Evolutionary conservation across 1,140 invertebrate species (phyloP), one percentile per base, ranked within the genome.

Genomic region (Saccostrea glomerata): DNA sequence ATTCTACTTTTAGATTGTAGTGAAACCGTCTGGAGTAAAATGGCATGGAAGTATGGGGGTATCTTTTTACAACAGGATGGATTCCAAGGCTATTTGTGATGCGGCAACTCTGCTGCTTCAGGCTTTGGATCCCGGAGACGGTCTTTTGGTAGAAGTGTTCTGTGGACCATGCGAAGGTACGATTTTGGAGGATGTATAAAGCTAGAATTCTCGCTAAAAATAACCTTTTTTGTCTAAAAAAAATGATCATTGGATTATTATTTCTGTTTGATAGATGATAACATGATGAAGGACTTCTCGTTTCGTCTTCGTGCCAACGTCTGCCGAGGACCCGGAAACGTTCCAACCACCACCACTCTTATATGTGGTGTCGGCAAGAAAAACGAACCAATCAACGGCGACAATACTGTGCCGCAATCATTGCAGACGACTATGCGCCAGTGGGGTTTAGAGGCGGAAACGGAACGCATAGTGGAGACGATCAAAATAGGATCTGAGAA

Each of bases 21-120:
- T 93, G 0, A 93, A 93, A 85, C 92, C 92, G 2, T 93, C 90
- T 0, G 91, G 92, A 82, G 55, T 89, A 9, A 82, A 84, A 4
- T 91, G 89, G 89, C 88, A 90, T 70, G 91, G 90, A 0, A 91
- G 92, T 82, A 73, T 90, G 12, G 89, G 90, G 20, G 92, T 93
- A 11, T 88, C 90, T 3, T 90, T 89, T 63, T 91, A 93, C 54
- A 54, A 83, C 47, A 60, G 25, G 5, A 82, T 25, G 58, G 87
- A 92, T 70, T 4, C 86, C 0, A 77, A 77, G 9, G 56, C 55
- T 4, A 85, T 93, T 11, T 36, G 83, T 54, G 25, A 86, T 5
- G 91, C 92, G 12, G 90, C 86, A 40, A 54, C 88, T 30, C 58
- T 87, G 30, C 83, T 93, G 0, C 30, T 91, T 6, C 20, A 30